Percentiles rank a stretch among this genome's conserved stretches.
Evolutionary conservation across 2,113 vertebrate species (phyloP).

Genomic region (Ageneiosus marmoratus): DNA sequence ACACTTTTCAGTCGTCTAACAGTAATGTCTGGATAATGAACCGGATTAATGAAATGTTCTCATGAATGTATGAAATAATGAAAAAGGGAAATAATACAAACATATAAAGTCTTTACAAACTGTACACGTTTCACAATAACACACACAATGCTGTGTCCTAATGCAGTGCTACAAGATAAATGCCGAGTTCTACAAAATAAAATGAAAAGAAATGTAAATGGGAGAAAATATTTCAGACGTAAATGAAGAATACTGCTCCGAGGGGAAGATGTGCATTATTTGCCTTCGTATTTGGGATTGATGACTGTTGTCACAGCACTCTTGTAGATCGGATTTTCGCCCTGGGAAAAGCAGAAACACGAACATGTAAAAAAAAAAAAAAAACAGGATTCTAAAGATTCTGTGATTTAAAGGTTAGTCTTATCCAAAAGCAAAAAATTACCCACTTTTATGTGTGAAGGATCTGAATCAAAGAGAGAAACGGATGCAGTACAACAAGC

Average conservation of each 20-base stretch:
- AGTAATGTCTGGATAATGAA: no score
- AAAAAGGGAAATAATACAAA: conserved; percentile 4
- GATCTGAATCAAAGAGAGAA: not conserved
- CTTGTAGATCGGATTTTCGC: conserved; percentile 99
- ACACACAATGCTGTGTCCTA: conserved; percentile 17
- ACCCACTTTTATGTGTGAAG: not conserved
- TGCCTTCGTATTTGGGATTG: conserved; percentile 98
- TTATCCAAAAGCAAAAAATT: not conserved
- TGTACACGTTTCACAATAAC: conserved; percentile 45
- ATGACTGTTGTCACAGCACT: conserved; percentile 97
- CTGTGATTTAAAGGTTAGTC: not conserved
- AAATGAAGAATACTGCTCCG: conserved; percentile 10
- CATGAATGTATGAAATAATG: not conserved
- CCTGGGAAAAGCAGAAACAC: conserved; percentile 71
- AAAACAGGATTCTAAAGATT: not conserved
- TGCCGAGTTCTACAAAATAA: conserved; percentile 34
- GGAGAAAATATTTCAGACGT: not conserved
- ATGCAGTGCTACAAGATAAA: conserved; percentile 40
- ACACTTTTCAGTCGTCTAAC: no score
- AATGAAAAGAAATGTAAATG: not conserved
- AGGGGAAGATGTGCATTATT: conserved; percentile 72
- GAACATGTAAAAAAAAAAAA: not conserved
- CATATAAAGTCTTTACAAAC: conserved; percentile 46
- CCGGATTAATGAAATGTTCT: not conserved
- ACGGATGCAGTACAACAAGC: not conserved